Evolutionary conservation across 1,140 invertebrate species (phyloP).

Genomic region (Harpegnathos saltator): DNA sequence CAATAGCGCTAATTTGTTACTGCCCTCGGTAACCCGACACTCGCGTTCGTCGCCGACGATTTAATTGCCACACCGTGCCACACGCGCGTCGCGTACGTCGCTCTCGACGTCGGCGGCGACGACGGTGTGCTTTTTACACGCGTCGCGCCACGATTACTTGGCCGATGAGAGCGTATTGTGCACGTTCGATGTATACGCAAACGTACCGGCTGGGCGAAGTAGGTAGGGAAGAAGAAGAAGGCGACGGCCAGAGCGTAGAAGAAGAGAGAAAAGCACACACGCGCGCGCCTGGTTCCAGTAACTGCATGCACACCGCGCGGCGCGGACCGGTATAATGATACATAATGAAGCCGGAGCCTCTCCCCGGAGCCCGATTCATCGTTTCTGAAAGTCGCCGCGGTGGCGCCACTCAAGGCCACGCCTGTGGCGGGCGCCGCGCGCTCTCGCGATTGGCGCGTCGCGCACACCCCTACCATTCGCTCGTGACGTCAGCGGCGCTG

Average conservation of each 20-base stretch:
- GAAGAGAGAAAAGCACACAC: constrained; percentile 80
- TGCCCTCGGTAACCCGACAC: constrained; percentile 40
- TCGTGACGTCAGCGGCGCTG: constrained; percentile 48
- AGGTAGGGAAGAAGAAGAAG: constrained; percentile 62
- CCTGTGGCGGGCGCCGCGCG: constrained; percentile 58
- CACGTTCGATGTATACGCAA: constrained; percentile 51
- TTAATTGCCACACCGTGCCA: constrained; percentile 65
- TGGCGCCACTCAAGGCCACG: constrained; percentile 76
- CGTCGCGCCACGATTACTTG: constrained; percentile 65
- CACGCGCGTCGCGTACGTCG: constrained; percentile 63
- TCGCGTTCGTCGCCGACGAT: constrained; percentile 61
- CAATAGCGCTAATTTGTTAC: constrained; percentile 42
- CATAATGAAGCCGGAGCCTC: constrained; percentile 86
- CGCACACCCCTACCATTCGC: constrained; percentile 35
- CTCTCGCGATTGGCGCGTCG: constrained; percentile 70
- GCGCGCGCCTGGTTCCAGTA: constrained; percentile 83
- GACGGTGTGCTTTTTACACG: constrained; percentile 68
- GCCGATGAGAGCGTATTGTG: constrained; percentile 63
- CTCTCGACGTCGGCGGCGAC: constrained; percentile 55
- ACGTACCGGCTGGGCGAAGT: constrained; percentile 56
- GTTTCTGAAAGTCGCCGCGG: constrained; percentile 75
- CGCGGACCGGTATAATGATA: constrained; percentile 87
- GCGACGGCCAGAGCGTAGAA: constrained; percentile 63
- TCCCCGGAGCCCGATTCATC: constrained; percentile 80
- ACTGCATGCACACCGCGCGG: constrained; percentile 86